phyloP scores from a whole-genome alignment of 2,888 invertebrate genomes.

The Heliconius ismenius region DNA sequence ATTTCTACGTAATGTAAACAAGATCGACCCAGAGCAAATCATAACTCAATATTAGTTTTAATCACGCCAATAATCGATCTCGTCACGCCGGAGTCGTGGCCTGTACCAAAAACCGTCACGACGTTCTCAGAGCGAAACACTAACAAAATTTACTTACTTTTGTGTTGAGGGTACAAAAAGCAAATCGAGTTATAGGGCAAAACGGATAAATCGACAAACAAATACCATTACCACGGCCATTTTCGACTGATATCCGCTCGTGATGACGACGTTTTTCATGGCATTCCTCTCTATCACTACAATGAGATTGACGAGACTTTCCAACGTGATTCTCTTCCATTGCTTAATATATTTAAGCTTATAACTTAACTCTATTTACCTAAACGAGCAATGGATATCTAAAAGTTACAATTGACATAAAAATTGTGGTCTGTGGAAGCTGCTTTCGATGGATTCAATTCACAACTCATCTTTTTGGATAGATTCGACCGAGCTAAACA shows the following conservation, averaged over 20 bases:
- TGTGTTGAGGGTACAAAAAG: constrained; percentile 73
- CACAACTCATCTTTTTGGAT: constrained; percentile 74
- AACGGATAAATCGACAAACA: constrained; percentile 80
- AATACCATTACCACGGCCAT: constrained; percentile 79
- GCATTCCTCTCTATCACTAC: constrained; percentile 43
- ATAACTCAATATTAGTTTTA: constrained; percentile 79
- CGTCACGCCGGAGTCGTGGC: constrained; percentile 62
- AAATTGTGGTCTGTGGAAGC: constrained; percentile 37
- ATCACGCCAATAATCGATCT: constrained; percentile 74
- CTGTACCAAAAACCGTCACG: constrained; percentile 61
- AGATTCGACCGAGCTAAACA: constrained; percentile 73
- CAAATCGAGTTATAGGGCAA: constrained; percentile 80
- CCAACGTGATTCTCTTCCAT: constrained; percentile 44
- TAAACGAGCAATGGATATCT: constrained; percentile 49
- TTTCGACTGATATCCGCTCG: constrained; percentile 75
- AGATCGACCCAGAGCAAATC: constrained; percentile 57
- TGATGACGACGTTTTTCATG: constrained; percentile 75
- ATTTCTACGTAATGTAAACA: constrained; percentile 42
- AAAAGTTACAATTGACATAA: background rate
- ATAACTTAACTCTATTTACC: background rate
- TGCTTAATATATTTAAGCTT: constrained; percentile 42
- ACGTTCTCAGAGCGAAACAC: constrained; percentile 58
- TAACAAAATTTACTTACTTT: constrained; percentile 78
- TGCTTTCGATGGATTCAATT: constrained; percentile 64
- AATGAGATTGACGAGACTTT: constrained; percentile 15